Evolutionary conservation across 92 coral and sea anemone species (phyloP).

Genomic region (Palythoa caribaeorum): DNA sequence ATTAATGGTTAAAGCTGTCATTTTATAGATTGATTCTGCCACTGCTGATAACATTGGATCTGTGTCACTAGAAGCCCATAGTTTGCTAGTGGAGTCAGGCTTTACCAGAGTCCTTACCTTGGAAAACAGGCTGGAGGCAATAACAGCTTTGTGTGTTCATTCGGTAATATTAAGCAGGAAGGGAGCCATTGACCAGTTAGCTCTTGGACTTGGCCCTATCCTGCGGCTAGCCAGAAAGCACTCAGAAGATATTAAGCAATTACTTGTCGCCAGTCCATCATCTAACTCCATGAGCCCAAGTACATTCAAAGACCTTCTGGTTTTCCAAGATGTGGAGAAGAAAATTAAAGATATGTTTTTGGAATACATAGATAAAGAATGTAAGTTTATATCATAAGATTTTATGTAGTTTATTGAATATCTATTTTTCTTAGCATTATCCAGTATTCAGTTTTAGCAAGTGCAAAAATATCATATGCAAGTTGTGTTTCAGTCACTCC

Average conservation of each 20-base stretch:
- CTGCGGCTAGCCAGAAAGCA: slow-evolving; percentile 34
- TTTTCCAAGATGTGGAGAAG: slow-evolving; percentile 46
- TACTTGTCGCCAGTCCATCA: slow-evolving; percentile 42
- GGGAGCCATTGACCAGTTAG: slow-evolving; percentile 60
- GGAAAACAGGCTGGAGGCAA: slow-evolving; percentile 53
- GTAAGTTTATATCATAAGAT: slow-evolving; percentile 22
- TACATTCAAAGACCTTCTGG: slow-evolving; percentile 43
- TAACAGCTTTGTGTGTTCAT: slow-evolving; percentile 58
- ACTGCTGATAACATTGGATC: neutral
- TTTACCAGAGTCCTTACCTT: neutral
- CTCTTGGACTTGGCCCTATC: slow-evolving; percentile 49
- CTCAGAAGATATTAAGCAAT: slow-evolving; percentile 39
- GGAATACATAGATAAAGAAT: slow-evolving; percentile 54
- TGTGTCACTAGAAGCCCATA: neutral
- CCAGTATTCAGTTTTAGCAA: neutral
- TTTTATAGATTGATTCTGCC: neutral
- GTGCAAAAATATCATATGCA: neutral
- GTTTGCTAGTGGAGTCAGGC: neutral
- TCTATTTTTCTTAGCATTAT: neutral
- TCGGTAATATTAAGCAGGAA: slow-evolving; percentile 57
- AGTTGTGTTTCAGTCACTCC: neutral
- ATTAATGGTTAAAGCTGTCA: neutral
- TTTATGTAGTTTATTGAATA: neutral
- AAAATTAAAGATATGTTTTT: slow-evolving; percentile 43
- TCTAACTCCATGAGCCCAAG: slow-evolving; percentile 15